Evolutionary conservation across 2,797 vertebrate genomes (phyloP), one percentile per base, ranked within the genome.

Genomic region (Coregonus sp.): DNA sequence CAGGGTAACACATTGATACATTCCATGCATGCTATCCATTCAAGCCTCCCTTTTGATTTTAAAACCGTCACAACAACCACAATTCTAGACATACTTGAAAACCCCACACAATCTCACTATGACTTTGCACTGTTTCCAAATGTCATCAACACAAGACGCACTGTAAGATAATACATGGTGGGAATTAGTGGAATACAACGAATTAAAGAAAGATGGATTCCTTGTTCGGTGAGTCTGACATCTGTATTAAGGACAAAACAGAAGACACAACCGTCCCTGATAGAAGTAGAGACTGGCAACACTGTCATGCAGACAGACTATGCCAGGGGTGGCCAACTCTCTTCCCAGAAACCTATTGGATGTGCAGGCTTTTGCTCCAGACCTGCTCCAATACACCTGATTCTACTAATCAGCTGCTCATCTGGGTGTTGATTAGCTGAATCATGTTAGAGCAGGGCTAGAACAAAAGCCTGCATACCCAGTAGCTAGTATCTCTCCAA

Each of bases 271-370:
- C 56, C 4, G 56, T n/a, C 16, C 52, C 52, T 16, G 56, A 6
- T 66, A 33, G 37, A 65, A 65, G 59, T 50, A 63, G 5, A 63
- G 72, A 75, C n/a, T 61, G 61, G 63, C 33, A 70, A n/a, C 50
- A 70, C 66, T 40, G 51, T 51, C 78, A 80, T 82, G 78, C 81
- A 80, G 20, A 66, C 12, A 14, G 63, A 31, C 40, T 31, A 56
- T 33, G 18, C 56, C 56, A 61, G 56, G n/a, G 4, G n/a, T 61
- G 56, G 6, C n/a, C 5, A 11, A 63, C 59, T 9, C 20, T 63
- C 59, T 25, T 63, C 20, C 59, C 25, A 2, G 59, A 63, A 25
- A 63, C 59, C 20, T 63, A 63, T 59, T 59, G 56, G 56, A 59
- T n/a, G 56, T 63, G 59, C 9, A 63, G 59, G 59, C 20, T 63